Percentiles rank a stretch among this genome's conserved stretches.
phyloP scores from a whole-genome alignment of 2,888 invertebrate genomes.

The Tiphia femorata region DNA sequence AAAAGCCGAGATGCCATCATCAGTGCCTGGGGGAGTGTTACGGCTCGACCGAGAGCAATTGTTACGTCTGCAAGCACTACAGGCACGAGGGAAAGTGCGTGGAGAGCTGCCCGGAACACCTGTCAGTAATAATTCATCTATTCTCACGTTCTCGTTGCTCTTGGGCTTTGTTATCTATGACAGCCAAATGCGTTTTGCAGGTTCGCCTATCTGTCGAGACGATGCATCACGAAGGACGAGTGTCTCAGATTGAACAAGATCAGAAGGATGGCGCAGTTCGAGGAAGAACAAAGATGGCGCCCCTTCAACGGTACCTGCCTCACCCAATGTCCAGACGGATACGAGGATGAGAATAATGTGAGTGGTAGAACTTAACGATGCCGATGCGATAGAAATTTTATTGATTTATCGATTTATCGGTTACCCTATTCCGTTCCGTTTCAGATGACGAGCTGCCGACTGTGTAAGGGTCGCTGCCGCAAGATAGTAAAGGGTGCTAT shows the following conservation, averaged over 20 bases:
- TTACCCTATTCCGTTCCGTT: neutral
- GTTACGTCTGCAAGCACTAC: conserved; percentile 78
- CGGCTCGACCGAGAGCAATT: conserved; percentile 70
- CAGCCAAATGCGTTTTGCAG: conserved; percentile 61
- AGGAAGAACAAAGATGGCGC: conserved; percentile 70
- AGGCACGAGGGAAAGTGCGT: conserved; percentile 73
- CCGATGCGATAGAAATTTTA: neutral
- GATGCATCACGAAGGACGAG: conserved; percentile 80
- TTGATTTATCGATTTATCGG: too few relatives aligned
- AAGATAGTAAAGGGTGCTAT: conserved; percentile 73
- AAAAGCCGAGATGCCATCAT: conserved; percentile 75
- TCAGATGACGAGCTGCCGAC: conserved; percentile 49
- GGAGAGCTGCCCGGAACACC: conserved; percentile 75
- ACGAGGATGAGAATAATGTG: conserved; percentile 60
- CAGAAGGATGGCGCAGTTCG: conserved; percentile 29
- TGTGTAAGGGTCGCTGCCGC: conserved; percentile 58
- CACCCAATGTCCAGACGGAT: conserved; percentile 76
- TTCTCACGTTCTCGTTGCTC: neutral
- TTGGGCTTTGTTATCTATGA: neutral
- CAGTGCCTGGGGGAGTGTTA: conserved; percentile 87
- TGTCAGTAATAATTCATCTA: conserved; percentile 72
- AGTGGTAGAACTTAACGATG: too few relatives aligned
- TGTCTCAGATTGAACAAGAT: conserved; percentile 71
- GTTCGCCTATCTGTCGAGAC: conserved; percentile 71
- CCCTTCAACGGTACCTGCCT: conserved; percentile 77